A percentile compares a stretch with the other conserved stretches of the same genome.
Evolutionary conservation across 2,888 invertebrate genomes (phyloP).

Genomic region (Dryadula phaetusa): DNA sequence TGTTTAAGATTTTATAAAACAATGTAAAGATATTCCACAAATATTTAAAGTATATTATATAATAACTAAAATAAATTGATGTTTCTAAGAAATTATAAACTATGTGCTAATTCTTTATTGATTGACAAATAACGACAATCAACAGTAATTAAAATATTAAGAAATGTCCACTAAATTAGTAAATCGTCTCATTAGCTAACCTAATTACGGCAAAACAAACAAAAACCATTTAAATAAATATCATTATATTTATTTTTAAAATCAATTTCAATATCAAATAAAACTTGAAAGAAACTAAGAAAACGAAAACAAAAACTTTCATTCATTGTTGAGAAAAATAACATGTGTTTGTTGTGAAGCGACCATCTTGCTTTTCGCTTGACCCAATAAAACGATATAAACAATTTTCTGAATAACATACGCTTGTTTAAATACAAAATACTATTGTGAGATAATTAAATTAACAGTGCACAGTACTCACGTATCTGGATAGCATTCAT

Average conservation of each 20-base stretch:
- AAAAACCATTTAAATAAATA: neutral
- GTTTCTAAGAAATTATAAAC: neutral
- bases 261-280: neutral
- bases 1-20: too few species aligned
- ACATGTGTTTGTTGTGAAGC: constrained; percentile 39
- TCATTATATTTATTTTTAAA: neutral
- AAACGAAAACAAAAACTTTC: constrained; percentile 14
- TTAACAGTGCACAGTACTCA: constrained; percentile 64
- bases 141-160: constrained; percentile 3
- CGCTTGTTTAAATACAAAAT: constrained; percentile 41
- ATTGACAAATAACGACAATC: neutral
- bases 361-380: constrained; percentile 48
- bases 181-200: neutral
- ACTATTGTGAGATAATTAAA: constrained; percentile 23
- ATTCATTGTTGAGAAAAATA: constrained; percentile 30
- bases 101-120: neutral
- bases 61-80: neutral
- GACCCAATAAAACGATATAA: constrained; percentile 45
- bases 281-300: neutral
- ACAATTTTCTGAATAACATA: constrained; percentile 30
- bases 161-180: constrained; percentile 3
- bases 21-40: too few species aligned
- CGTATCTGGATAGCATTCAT: constrained; percentile 87
- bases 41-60: too few species aligned
- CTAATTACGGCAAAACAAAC: neutral